Evolutionary conservation across 2,888 invertebrate genomes (phyloP).

Genomic region (Patella caerulea): DNA sequence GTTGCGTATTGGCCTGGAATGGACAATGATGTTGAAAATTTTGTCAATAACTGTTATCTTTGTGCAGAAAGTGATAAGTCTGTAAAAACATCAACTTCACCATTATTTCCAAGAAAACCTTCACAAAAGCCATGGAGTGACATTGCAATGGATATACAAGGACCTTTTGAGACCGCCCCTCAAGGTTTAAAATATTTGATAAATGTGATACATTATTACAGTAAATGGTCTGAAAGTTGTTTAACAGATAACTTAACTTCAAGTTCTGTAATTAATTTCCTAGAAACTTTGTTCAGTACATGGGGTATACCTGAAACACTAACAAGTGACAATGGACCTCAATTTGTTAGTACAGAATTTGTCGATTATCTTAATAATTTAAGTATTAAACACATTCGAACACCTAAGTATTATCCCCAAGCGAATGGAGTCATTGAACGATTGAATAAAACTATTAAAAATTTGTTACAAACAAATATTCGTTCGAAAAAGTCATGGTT

Average conservation of each 20-base stretch:
- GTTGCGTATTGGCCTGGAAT: conserved; percentile 27
- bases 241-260: conserved; percentile 1
- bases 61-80: conserved; percentile 16
- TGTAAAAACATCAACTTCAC: neutral
- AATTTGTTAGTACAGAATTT: conserved; percentile 1
- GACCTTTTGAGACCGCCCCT: neutral
- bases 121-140: neutral
- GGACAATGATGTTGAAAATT: conserved; percentile 23
- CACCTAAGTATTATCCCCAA: neutral
- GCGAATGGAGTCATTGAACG: neutral
- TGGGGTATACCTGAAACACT: conserved; percentile 11
- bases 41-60: conserved; percentile 15
- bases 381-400: neutral
- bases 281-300: neutral
- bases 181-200: conserved; percentile 1
- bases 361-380: neutral
- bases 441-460: neutral
- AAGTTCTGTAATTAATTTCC: neutral
- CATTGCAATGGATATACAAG: conserved; percentile 1
- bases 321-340: conserved; percentile 15
- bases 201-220: conserved; percentile 2
- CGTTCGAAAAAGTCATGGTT: neutral
- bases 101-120: neutral
- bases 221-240: conserved; percentile 6
- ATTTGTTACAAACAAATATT: neutral